phyloP scores from a whole-genome alignment of 23 tunicate genomes.

The Botrylloides violaceus region DNA sequence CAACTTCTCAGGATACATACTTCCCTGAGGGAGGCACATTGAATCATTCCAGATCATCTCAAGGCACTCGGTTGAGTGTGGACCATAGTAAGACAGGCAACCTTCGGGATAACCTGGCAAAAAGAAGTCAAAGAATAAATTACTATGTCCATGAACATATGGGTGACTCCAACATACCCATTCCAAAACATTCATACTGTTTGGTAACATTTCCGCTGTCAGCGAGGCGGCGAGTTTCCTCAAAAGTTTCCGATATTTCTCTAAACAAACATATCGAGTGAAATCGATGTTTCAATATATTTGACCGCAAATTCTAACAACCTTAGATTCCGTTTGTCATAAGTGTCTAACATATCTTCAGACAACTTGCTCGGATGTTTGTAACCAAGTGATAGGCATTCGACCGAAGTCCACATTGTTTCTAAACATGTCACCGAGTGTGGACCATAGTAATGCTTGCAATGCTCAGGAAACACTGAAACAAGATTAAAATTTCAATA shows the following conservation, averaged over 20 bases:
- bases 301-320: neutral
- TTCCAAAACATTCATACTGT: conserved; percentile 4
- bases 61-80: conserved; percentile 26
- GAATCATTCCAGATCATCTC: conserved; percentile 21
- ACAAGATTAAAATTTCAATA: too few species aligned
- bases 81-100: conserved; percentile 18
- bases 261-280: neutral
- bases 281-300: neutral
- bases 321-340: neutral
- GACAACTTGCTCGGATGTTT: conserved; percentile 8
- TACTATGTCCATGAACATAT: too few species aligned
- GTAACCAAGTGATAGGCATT: conserved; percentile 1
- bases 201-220: neutral
- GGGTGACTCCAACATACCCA: too few species aligned
- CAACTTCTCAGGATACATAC: conserved; percentile 10
- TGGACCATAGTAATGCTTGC: conserved; percentile 28
- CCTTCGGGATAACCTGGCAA: conserved; percentile 26
- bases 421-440: conserved; percentile 15
- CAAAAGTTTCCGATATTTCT: too few species aligned
- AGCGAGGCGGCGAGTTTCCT: neutral
- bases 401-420: conserved; percentile 20
- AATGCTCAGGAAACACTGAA: conserved; percentile 1
- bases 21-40: conserved; percentile 11
- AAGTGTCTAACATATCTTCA: neutral
- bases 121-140: too few species aligned